Evolutionary conservation across 23 tunicate genomes (phyloP).

Genomic region (Styela plicata): DNA sequence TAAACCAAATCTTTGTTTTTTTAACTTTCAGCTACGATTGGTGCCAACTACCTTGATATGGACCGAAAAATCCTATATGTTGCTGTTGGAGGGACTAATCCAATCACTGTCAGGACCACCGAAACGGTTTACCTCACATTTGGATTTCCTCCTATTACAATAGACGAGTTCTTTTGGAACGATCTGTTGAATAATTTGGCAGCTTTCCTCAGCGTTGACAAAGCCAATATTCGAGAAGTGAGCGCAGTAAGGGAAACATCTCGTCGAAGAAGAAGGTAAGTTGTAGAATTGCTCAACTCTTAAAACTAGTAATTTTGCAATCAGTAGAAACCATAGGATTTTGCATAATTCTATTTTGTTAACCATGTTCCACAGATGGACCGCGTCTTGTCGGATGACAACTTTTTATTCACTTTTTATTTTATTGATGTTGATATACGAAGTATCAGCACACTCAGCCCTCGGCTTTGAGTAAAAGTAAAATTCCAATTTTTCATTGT

Average conservation of each 20-base stretch:
- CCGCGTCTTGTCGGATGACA: no score
- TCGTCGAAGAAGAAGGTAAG: conserved; percentile 18
- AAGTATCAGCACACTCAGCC: no score
- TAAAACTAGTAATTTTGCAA: no score
- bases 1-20: no score
- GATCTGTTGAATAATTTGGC: conserved; percentile 50
- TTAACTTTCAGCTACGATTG: conserved; percentile 32
- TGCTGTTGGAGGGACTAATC: conserved; percentile 9
- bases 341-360: no score
- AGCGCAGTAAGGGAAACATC: conserved; percentile 63
- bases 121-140: conserved; percentile 40
- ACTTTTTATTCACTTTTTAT: no score
- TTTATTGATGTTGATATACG: no score
- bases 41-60: conserved; percentile 59
- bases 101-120: conserved; percentile 39
- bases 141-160: conserved; percentile 49
- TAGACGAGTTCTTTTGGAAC: conserved; percentile 81
- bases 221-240: conserved; percentile 63
- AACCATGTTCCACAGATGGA: no score
- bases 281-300: no score
- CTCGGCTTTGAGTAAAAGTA: no score
- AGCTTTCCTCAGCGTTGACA: conserved; percentile 52
- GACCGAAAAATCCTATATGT: conserved; percentile 37
- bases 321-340: no score
- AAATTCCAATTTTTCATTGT: no score